Evolutionary conservation across 2,113 vertebrate species (phyloP), one percentile per base, ranked within the genome.

Genomic region (Lates calcarifer): DNA sequence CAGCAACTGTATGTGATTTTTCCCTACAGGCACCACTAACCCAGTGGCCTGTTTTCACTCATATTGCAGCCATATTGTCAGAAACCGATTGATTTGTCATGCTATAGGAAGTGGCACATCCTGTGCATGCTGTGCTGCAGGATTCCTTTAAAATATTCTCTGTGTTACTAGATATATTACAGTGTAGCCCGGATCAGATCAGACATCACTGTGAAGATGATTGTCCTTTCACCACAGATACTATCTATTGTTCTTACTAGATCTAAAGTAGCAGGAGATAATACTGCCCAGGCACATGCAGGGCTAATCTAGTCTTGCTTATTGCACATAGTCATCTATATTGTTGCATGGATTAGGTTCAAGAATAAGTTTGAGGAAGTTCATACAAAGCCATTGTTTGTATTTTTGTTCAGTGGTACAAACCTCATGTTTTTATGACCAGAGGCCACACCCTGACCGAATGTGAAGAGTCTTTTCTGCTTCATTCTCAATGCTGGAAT

Each of bases 41-140:
- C 88, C 45, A 89, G 43, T 88, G 56, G 62, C 84, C 88, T 88
- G 65, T 31, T 87, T 92, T 87, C 43, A 68, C 45, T 82, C 35
- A 5, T 69, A 13, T 67, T 63, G 43, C 63, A 79, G 41, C 26
- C 22, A 8, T 45, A 76, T 26, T 61, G 24, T 57, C 53, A 33
- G 6, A 6, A 63, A 22, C 15, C 74, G 63, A 69, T 63, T 41
- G 10, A 58, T 33, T n/a, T 18, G 14, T 62, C 28, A 63, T 28
- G 24, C n/a, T 53, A 24, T 29, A 53, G 53, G 39, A 72, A 53
- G 49, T 15, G 31, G 13, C 3, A 15, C 57, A 29, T 43, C 62
- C 43, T 66, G 65, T 35, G 61, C 31, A 29, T 26, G 29, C 43
- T 29, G 20, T 72, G 49, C 45, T 35, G n/a, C 43, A 74, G 35